Conservation (phyloP, 92 coral and sea anemone species). For the Actinernus sp. region DNA sequence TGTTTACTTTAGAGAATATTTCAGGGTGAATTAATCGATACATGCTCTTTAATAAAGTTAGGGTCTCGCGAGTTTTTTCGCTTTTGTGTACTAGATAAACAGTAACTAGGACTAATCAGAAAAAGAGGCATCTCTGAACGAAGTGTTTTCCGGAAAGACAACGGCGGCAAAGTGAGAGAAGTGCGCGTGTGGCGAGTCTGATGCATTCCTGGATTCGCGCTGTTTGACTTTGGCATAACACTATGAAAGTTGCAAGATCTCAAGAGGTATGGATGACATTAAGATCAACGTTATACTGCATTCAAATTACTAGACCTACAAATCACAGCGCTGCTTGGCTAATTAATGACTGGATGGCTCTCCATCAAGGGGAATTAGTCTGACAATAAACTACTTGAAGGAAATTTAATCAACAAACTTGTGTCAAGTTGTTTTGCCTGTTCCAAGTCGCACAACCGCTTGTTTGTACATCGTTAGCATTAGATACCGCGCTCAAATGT, state of each 20-base stretch:
- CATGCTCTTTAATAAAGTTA: constrained; percentile 79
- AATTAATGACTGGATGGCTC: constrained; percentile 71
- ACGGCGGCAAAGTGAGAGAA: constrained; percentile 48
- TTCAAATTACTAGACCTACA: constrained; percentile 49
- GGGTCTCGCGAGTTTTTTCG: constrained; percentile 73
- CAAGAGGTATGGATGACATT: constrained; percentile 52
- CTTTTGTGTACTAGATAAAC: constrained; percentile 91
- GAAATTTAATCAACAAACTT: constrained; percentile 80
- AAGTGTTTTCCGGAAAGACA: constrained; percentile 19
- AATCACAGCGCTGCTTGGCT: constrained; percentile 70
- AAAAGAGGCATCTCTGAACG: constrained; percentile 23
- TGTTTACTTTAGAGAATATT: constrained; percentile 75
- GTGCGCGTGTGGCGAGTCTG: no score
- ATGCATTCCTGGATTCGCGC: constrained; percentile 36
- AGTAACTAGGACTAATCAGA: constrained; percentile 60
- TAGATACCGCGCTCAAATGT: constrained; percentile 43
- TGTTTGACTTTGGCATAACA: constrained; percentile 16
- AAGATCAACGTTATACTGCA: constrained; percentile 34
- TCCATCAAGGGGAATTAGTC: constrained; percentile 70
- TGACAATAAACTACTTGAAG: constrained; percentile 80
- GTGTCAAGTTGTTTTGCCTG: constrained; percentile 77
- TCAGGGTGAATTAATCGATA: constrained; percentile 84
- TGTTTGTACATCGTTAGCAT: constrained; percentile 74
- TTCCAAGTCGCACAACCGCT: constrained; percentile 54
- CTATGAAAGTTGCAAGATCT: constrained; percentile 21